Evolutionary conservation across 2,797 vertebrate genomes (phyloP).

Genomic region (Acipenser oxyrinchus): DNA sequence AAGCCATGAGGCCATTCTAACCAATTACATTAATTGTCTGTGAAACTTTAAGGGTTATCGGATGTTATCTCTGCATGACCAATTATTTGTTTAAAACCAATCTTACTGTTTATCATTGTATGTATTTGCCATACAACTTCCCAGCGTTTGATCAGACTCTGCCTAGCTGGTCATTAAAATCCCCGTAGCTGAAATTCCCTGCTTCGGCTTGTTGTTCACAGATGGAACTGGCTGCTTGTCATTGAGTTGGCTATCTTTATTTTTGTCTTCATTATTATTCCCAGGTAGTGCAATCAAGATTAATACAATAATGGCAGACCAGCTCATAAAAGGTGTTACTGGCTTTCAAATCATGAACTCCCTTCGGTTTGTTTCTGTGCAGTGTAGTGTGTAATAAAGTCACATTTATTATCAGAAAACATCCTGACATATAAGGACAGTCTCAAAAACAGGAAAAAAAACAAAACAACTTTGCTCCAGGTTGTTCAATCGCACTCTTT

Average conservation of each 20-base stretch:
- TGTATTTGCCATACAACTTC: neutral
- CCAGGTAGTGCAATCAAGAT: neutral
- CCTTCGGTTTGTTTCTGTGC: neutral
- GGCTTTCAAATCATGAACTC: slow-evolving; percentile 4
- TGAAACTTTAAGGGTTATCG: neutral
- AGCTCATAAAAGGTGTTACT: slow-evolving; percentile 9
- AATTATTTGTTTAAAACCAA: neutral
- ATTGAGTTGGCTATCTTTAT: neutral
- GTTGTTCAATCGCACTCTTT: no score
- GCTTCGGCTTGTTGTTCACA: neutral
- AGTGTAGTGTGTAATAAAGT: neutral
- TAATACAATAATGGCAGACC: neutral
- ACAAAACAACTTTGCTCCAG: no score
- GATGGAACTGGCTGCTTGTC: slow-evolving; percentile 6
- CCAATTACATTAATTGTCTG: slow-evolving; percentile 1
- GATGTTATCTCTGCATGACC: neutral
- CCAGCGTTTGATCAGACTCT: neutral
- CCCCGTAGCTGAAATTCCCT: neutral
- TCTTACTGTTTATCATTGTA: neutral
- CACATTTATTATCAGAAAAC: neutral
- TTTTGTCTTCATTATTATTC: neutral
- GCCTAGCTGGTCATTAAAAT: neutral
- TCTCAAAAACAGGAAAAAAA: neutral
- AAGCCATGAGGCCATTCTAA: neutral
- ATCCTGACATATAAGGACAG: neutral